Percentiles rank a stretch among this genome's conserved stretches.
Conservation (phyloP, 2,888 invertebrate genomes). For the Rhyacophila evoluta region DNA sequence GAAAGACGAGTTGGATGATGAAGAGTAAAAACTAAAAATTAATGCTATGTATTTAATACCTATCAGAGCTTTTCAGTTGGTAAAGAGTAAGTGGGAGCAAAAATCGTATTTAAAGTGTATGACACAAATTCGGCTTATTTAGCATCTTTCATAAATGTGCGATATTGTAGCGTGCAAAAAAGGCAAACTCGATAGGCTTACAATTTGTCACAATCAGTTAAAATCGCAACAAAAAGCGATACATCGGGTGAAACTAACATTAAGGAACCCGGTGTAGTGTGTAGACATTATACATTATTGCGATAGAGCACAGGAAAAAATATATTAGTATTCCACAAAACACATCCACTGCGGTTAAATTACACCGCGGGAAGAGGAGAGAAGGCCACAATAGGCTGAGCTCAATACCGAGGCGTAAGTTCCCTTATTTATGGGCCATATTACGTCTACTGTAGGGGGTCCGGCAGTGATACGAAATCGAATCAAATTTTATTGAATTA, state of each 20-base stretch:
- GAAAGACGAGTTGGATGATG: too few relatives aligned
- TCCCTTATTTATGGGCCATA: conserved; percentile 37
- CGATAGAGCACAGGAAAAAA: conserved; percentile 26
- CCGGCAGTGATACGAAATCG: not conserved
- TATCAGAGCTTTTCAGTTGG: too few relatives aligned
- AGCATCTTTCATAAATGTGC: too few relatives aligned
- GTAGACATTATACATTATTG: not conserved
- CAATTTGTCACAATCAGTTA: too few relatives aligned
- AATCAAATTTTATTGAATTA: too few relatives aligned
- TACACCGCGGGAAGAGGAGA: not conserved
- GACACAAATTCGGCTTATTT: too few relatives aligned
- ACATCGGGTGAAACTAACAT: not conserved
- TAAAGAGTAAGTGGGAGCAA: too few relatives aligned
- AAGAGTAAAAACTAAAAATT: too few relatives aligned
- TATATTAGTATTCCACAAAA: conserved; percentile 38
- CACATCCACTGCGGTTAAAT: conserved; percentile 30
- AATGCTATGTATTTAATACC: too few relatives aligned
- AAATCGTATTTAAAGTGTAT: too few relatives aligned
- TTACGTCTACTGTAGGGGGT: conserved; percentile 27
- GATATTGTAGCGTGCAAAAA: too few relatives aligned
- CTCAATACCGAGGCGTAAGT: conserved; percentile 2
- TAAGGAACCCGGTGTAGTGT: not conserved
- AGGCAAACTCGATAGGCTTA: too few relatives aligned
- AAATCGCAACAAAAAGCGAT: not conserved
- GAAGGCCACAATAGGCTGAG: conserved; percentile 23